Conservation (phyloP, 2,888 invertebrate species). For the Schizaphis graminum region DNA sequence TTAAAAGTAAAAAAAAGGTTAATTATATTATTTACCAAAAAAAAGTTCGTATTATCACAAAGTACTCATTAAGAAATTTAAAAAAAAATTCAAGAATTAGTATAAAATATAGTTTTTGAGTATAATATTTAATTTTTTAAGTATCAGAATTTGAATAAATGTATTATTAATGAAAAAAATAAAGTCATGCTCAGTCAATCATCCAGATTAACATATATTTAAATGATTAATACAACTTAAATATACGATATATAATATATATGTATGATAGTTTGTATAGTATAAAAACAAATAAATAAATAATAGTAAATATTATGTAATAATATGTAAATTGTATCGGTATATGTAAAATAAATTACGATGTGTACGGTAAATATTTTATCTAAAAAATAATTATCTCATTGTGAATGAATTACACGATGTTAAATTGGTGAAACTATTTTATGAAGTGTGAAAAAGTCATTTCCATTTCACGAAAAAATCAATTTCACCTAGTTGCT, state of each 20-base stretch:
- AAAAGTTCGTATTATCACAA: no score
- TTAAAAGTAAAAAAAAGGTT: no score
- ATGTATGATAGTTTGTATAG: background rate
- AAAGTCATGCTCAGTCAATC: no score
- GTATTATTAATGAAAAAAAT: no score
- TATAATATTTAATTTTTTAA: no score
- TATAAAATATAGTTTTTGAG: no score
- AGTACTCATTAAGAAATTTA: no score
- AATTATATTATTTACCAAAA: no score
- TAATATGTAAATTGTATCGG: no score
- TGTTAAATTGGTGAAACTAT: background rate
- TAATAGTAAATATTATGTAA: background rate
- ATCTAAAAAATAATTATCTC: background rate
- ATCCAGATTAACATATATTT: background rate
- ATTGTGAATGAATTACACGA: background rate
- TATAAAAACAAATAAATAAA: background rate
- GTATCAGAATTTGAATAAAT: no score
- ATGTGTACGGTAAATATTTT: background rate
- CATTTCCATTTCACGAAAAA: background rate
- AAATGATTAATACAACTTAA: background rate
- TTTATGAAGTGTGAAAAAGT: background rate
- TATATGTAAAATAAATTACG: background rate
- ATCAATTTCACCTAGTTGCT: background rate
- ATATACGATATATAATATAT: background rate
- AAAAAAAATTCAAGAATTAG: no score